phyloP scores from a whole-genome alignment of 2,797 vertebrate species.

The Sebastes miniatus region DNA sequence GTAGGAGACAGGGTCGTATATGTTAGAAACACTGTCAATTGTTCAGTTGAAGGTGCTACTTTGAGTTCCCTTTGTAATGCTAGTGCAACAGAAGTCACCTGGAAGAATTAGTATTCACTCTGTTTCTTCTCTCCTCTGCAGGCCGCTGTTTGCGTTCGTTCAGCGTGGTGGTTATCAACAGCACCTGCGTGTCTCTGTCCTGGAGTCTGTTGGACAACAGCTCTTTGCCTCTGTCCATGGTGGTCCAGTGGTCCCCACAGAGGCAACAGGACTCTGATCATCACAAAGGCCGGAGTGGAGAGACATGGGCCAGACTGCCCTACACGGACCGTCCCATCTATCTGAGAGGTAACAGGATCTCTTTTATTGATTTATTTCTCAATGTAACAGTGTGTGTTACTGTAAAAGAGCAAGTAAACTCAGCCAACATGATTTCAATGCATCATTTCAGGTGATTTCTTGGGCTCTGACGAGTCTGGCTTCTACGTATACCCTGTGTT shows the following conservation, averaged over 20 bases:
- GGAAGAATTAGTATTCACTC: neutral
- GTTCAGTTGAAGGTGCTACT: neutral
- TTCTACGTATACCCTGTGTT: conserved; percentile 91
- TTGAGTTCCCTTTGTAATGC: neutral
- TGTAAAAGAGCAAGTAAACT: neutral
- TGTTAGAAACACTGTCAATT: too few species aligned
- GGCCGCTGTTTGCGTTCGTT: conserved; percentile 81
- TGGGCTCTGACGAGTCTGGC: conserved; percentile 83
- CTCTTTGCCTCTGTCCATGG: conserved; percentile 77
- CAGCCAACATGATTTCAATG: neutral
- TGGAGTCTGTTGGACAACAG: conserved; percentile 82
- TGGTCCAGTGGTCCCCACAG: conserved; percentile 87
- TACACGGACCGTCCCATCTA: conserved; percentile 61
- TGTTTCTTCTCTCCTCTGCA: conserved; percentile 56
- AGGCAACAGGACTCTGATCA: conserved; percentile 54
- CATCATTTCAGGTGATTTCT: conserved; percentile 85
- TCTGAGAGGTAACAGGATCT: conserved; percentile 62
- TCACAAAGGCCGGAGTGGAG: conserved; percentile 52
- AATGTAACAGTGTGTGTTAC: neutral
- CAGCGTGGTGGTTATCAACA: conserved; percentile 82
- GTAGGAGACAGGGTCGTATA: too few species aligned
- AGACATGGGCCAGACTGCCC: conserved; percentile 86
- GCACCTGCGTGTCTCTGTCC: conserved; percentile 85
- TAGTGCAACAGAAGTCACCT: neutral
- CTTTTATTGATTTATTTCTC: neutral